Conservation (phyloP, 2,888 invertebrate genomes). For the Hermodice carunculata region DNA sequence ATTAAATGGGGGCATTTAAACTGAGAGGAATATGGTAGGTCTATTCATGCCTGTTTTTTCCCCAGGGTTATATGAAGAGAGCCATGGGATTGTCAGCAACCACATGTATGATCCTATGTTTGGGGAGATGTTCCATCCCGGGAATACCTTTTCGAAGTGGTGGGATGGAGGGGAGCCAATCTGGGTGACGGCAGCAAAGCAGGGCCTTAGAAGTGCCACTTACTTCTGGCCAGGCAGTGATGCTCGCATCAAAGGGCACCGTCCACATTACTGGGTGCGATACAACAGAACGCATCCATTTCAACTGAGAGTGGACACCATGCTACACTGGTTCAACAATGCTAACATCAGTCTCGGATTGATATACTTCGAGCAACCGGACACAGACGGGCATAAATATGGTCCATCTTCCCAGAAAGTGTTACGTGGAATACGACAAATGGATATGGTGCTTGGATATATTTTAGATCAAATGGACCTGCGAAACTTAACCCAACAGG, state of each 20-base stretch:
- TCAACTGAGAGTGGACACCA: neutral
- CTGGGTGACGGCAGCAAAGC: neutral
- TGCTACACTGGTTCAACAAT: neutral
- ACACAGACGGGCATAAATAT: neutral
- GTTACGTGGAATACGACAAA: neutral
- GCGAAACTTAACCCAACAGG: neutral
- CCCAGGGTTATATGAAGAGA: neutral
- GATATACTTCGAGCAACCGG: neutral
- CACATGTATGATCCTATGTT: conserved; percentile 1
- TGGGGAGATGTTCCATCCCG: neutral
- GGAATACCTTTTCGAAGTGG: neutral
- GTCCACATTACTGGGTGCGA: neutral
- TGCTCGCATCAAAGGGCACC: neutral
- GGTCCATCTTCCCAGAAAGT: neutral
- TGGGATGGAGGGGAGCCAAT: neutral
- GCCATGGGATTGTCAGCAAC: conserved; percentile 1
- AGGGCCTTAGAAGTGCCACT: neutral
- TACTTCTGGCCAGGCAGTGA: neutral
- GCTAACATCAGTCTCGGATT: neutral
- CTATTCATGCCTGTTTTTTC: no score
- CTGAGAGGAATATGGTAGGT: no score
- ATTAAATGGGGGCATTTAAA: no score
- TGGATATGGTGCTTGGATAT: conserved; percentile 4
- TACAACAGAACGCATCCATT: neutral
- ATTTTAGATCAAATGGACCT: neutral